These are phyloP conservation scores for Esox lucius DNA, from an alignment of 2,797 vertebrate species.

Conservation along the genomic window DNA sequence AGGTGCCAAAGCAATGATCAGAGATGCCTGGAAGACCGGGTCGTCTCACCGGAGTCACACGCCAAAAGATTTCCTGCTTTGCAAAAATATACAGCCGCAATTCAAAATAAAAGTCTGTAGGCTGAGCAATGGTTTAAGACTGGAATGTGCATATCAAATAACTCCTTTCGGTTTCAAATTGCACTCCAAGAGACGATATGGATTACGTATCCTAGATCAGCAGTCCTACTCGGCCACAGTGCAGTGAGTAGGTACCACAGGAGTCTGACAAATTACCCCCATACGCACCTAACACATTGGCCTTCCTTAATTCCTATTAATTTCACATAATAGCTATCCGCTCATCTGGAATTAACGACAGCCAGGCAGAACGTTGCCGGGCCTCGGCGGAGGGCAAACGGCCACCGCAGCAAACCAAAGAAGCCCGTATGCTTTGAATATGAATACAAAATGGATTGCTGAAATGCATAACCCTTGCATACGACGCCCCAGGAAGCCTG, in stretches of 20 bases:
- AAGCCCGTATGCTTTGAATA: conserved; percentile 53
- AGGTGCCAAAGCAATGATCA: conserved; percentile 77
- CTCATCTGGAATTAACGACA: conserved; percentile 75
- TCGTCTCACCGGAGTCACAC: conserved; percentile 56
- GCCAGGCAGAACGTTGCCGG: conserved; percentile 50
- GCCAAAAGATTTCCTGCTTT: too few relatives aligned
- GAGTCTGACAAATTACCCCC: conserved; percentile 59
- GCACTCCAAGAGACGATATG: neutral
- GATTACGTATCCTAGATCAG: neutral
- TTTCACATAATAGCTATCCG: conserved; percentile 73
- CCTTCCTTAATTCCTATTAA: conserved; percentile 70
- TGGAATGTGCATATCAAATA: neutral
- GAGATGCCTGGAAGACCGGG: conserved; percentile 66
- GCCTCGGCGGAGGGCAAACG: conserved; percentile 66
- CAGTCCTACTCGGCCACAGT: conserved; percentile 6
- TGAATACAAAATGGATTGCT: conserved; percentile 65
- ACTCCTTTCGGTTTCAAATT: neutral
- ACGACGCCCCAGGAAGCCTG: conserved; percentile 53
- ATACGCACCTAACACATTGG: conserved; percentile 64
- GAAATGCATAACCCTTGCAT: conserved; percentile 59
- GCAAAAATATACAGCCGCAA: too few relatives aligned
- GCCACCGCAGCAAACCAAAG: conserved; percentile 64
- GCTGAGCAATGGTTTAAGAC: neutral
- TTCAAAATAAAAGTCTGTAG: neutral
- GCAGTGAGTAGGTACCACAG: conserved; percentile 35